Base-by-base conservation (phyloP, 2,797 vertebrate species). In the Malurus splendens region DNA sequence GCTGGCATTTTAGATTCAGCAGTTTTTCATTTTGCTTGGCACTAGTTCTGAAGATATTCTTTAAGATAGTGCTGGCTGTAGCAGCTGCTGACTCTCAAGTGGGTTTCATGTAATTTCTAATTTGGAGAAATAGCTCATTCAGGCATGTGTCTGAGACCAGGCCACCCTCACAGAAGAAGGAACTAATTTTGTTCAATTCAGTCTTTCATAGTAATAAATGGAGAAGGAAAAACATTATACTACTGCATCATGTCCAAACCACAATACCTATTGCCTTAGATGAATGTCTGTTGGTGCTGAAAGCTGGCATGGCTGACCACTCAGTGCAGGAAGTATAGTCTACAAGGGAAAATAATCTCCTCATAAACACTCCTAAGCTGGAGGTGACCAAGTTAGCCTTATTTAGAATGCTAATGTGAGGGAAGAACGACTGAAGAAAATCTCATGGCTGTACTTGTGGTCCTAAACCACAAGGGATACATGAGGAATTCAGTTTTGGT, bases 271-370 rank as follows among this genome's bases (percentile, higher is more conserved):
- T 87, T 54, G 32, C 45, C 28, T 73, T 59, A 67, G 82, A 77
- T 70, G 68, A 73, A 71, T 73, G 57, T 82, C 60, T 88, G 17
- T 68, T 82, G 86, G 24, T 88, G 45, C 82, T 88, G 68, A 65
- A 73, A 73, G 65, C 72, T 92, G 75, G 45, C 45, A 41, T 54
- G 38, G 22, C 54, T 86, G 84, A 79, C 75, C 75, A 71, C 16
- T 82, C 84, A 61, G 44, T 55, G 57, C 57, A 77, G 89, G 82
- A 92, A 67, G 42, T 1, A 0, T 77, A 51, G 75, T 79, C 90
- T 89, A 89, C 56, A 48, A 76, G 75, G 93, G 89, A 74, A 82
- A 89, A 84, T 89, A 93, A 87, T 88, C 84, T 92, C 55, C 66
- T 92, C 75, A 67, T 94, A 91, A 94, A 94, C 84, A 80, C 92